Conservation (phyloP, 2,113 vertebrate species). For the Peromyscus californicus region DNA sequence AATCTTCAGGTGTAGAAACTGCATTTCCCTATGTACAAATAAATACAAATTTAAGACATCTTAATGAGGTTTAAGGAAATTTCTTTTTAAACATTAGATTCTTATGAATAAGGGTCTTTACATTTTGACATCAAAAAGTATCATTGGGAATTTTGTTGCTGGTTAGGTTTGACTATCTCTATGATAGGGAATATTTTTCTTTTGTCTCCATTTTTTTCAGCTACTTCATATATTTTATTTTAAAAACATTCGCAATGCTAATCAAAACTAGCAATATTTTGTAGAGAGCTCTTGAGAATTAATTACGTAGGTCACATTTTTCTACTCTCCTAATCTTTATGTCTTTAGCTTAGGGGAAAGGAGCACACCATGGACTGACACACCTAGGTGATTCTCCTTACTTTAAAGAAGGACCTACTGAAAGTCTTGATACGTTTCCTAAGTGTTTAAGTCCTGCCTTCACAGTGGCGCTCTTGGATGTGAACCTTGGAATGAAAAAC, state of each 20-base stretch:
- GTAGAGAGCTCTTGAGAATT: slow-evolving; percentile 83
- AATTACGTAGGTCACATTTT: slow-evolving; percentile 85
- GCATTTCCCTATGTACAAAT: background rate
- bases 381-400: slow-evolving; percentile 82
- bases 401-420: slow-evolving; percentile 72
- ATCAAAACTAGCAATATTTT: slow-evolving; percentile 81
- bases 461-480: slow-evolving; percentile 67
- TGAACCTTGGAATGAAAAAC: slow-evolving; percentile 77
- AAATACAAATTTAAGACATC: slow-evolving; percentile 10
- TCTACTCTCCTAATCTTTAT: slow-evolving; percentile 82
- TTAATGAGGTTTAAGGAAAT: background rate
- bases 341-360: slow-evolving; percentile 80
- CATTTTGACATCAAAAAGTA: background rate
- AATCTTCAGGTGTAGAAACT: slow-evolving; percentile 33
- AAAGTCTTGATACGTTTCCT: slow-evolving; percentile 57
- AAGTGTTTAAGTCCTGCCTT: slow-evolving; percentile 68
- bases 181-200: slow-evolving; percentile 47
- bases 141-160: slow-evolving; percentile 26
- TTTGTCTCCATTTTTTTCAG: slow-evolving; percentile 48
- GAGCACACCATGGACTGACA: slow-evolving; percentile 76
- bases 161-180: background rate
- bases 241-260: slow-evolving; percentile 79
- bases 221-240: slow-evolving; percentile 78
- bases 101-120: background rate
- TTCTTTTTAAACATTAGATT: background rate